Evolutionary conservation across 2,113 vertebrate genomes (phyloP).

Genomic region (Columba livia): DNA sequence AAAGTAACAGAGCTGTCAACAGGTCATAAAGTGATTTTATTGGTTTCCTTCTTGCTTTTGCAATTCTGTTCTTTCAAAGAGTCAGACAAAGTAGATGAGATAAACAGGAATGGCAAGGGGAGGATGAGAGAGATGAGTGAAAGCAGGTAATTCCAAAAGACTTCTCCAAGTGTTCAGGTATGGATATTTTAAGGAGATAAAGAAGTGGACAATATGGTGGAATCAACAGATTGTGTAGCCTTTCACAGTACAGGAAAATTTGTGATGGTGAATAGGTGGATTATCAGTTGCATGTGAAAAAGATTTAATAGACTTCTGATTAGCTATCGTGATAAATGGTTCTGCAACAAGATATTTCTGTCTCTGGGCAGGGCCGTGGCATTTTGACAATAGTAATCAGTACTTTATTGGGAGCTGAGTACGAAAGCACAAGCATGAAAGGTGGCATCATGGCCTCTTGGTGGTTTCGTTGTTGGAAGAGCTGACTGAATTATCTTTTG

Average conservation of each 20-base stretch:
- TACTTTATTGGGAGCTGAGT: neutral
- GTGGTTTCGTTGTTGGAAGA: neutral
- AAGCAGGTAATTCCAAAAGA: neutral
- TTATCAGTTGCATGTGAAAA: neutral
- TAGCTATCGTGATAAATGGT: neutral
- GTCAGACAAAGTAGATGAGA: neutral
- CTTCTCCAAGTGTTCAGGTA: neutral
- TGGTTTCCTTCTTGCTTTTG: neutral
- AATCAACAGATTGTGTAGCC: neutral
- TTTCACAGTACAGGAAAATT: neutral
- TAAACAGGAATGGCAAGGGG: neutral
- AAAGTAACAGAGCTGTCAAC: neutral
- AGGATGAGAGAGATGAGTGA: neutral
- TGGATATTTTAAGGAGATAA: neutral
- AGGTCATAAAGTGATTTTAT: neutral
- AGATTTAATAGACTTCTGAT: neutral
- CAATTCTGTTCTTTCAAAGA: neutral
- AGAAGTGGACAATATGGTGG: neutral
- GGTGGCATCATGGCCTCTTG: neutral
- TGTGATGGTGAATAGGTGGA: neutral
- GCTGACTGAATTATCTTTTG: neutral
- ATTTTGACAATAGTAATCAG: neutral
- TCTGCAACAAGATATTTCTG: neutral
- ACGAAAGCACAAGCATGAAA: neutral
- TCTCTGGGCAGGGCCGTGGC: neutral